Conservation (phyloP, 1,140 invertebrate genomes). For the Ceratina australensis region DNA sequence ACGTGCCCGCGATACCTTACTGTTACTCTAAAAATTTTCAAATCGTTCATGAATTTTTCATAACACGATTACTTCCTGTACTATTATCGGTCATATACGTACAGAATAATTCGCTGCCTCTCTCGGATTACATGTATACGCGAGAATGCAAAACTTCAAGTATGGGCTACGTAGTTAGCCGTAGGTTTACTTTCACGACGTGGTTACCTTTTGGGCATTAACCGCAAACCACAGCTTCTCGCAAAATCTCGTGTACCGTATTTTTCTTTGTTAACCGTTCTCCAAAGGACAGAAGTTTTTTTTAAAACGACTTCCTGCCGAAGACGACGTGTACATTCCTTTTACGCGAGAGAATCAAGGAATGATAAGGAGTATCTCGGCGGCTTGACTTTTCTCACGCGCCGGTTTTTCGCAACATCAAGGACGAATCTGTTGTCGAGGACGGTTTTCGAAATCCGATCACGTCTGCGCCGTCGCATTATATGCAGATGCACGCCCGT, state of each 20-base stretch:
- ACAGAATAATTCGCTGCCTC: not conserved
- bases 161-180: too few relatives aligned
- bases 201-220: too few relatives aligned
- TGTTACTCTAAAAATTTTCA: not conserved
- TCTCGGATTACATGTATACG: too few relatives aligned
- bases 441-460: conserved; percentile 41
- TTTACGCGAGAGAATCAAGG: not conserved
- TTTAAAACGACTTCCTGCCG: too few relatives aligned
- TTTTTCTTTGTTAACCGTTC: not conserved
- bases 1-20: not conserved
- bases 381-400: not conserved
- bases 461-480: conserved; percentile 51
- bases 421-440: conserved; percentile 12
- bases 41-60: not conserved
- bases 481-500: conserved; percentile 56
- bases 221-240: too few relatives aligned
- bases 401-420: conserved; percentile 10
- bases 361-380: not conserved
- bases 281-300: too few relatives aligned
- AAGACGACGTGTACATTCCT: too few relatives aligned
- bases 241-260: too few relatives aligned
- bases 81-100: not conserved
- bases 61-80: not conserved
- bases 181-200: too few relatives aligned
- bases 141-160: too few relatives aligned